Evolutionary conservation across 2,113 vertebrate genomes (phyloP).

Genomic region (Rutilus rutilus): DNA sequence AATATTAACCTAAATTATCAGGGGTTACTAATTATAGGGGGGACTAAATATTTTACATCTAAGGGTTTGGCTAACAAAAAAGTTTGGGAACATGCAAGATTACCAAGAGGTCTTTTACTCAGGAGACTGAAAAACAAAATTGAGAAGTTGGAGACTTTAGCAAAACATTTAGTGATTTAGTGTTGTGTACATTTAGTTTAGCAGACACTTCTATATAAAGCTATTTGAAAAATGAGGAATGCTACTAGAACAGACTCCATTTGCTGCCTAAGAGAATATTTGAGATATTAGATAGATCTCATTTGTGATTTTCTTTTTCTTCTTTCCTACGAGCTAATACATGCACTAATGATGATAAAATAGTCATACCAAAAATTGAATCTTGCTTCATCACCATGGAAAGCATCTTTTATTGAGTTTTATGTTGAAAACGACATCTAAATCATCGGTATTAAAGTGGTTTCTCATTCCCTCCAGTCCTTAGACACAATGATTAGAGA

Average conservation of each 20-base stretch:
- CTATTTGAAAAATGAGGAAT: background rate
- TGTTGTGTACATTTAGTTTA: too few species aligned
- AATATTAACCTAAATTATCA: background rate
- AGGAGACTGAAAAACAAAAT: background rate
- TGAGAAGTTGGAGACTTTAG: background rate
- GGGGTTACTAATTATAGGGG: background rate
- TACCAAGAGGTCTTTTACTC: too few species aligned
- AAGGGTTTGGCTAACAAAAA: background rate
- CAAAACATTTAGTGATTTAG: background rate
- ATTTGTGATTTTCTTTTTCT: background rate
- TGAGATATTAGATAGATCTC: background rate
- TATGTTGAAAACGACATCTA: background rate
- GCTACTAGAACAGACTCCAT: background rate
- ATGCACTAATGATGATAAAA: background rate
- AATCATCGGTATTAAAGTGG: slow-evolving; percentile 5
- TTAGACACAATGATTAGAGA: slow-evolving; percentile 83
- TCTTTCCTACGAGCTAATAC: background rate
- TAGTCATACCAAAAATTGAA: background rate
- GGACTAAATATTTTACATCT: background rate
- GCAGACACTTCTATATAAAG: background rate
- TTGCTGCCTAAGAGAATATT: background rate
- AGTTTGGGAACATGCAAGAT: background rate
- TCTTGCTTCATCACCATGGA: background rate
- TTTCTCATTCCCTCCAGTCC: slow-evolving; percentile 74
- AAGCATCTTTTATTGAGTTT: slow-evolving; percentile 2